A percentile compares a stretch with the other conserved stretches of the same genome.
phyloP scores from a whole-genome alignment of 1,140 invertebrate genomes.

The Phenacoccus solenopsis region DNA sequence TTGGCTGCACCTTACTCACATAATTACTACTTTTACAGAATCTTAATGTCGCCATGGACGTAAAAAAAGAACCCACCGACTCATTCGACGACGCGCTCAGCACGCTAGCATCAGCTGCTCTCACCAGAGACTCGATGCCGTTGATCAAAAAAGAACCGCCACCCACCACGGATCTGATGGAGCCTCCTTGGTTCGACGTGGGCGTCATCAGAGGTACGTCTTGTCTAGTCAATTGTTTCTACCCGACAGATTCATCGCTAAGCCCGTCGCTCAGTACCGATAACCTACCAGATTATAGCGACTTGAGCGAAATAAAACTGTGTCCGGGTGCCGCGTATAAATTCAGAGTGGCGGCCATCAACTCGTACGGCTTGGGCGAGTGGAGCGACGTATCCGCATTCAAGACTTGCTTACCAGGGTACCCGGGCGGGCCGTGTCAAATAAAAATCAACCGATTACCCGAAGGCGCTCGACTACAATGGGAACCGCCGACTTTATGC shows the following conservation, averaged over 20 bases:
- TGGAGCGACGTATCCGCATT: slow-evolving; percentile 82
- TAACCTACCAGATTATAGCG: slow-evolving; percentile 25
- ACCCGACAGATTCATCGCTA: slow-evolving; percentile 21
- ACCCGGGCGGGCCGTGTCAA: slow-evolving; percentile 89
- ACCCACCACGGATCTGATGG: background rate
- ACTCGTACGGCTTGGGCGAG: slow-evolving; percentile 81
- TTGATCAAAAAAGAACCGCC: background rate
- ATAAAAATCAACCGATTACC: slow-evolving; percentile 95
- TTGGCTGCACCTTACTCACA: too few species aligned
- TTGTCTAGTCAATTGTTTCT: slow-evolving; percentile 40
- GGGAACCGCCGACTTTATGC: slow-evolving; percentile 92
- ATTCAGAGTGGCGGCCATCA: slow-evolving; percentile 91
- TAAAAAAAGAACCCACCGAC: background rate
- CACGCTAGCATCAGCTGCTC: slow-evolving; percentile 44
- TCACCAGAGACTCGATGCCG: slow-evolving; percentile 23
- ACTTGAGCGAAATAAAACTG: slow-evolving; percentile 33
- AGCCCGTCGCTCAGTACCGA: slow-evolving; percentile 25
- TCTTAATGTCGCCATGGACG: background rate
- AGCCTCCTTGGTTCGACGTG: slow-evolving; percentile 49
- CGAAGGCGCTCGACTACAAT: slow-evolving; percentile 90
- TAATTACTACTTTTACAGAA: background rate
- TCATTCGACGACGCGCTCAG: slow-evolving; percentile 38
- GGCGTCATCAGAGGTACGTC: slow-evolving; percentile 44
- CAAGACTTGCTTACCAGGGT: slow-evolving; percentile 43
- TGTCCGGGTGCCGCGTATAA: slow-evolving; percentile 96